phyloP scores from a whole-genome alignment of 2,888 invertebrate genomes.

The Trypoxylon attenuatum region DNA sequence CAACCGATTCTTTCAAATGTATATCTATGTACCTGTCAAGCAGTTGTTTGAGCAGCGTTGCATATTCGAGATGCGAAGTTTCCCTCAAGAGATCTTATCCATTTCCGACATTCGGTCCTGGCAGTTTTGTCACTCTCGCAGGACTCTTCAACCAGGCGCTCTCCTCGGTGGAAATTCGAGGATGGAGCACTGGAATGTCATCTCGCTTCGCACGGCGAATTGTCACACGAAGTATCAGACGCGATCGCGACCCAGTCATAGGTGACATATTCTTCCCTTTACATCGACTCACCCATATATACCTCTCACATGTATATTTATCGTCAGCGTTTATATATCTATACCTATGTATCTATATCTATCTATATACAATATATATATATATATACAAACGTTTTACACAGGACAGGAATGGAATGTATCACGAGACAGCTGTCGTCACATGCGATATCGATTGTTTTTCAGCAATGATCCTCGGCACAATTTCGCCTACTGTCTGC shows the following conservation, averaged over 20 bases:
- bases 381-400: slow-evolving; percentile 46
- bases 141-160: background rate
- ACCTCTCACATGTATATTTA: background rate
- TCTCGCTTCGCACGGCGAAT: slow-evolving; percentile 8
- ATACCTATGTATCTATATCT: background rate
- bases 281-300: background rate
- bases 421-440: slow-evolving; percentile 59
- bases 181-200: slow-evolving; percentile 13
- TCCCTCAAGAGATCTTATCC: slow-evolving; percentile 10
- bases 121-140: background rate
- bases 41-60: too few species aligned
- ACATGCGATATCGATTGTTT: slow-evolving; percentile 55
- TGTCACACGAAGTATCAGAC: slow-evolving; percentile 18
- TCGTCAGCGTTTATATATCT: too few species aligned
- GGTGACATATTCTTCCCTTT: slow-evolving; percentile 7
- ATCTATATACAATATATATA: slow-evolving; percentile 9
- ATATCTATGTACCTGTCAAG: too few species aligned
- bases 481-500: slow-evolving; percentile 66
- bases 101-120: slow-evolving; percentile 3
- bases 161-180: slow-evolving; percentile 27
- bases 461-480: slow-evolving; percentile 62
- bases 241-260: slow-evolving; percentile 30
- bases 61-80: background rate
- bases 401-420: slow-evolving; percentile 59
- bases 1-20: too few species aligned